Percentiles rank a stretch among this genome's conserved stretches.
Conservation (phyloP, 2,888 invertebrate species). For the Stenotaenia linearis region DNA sequence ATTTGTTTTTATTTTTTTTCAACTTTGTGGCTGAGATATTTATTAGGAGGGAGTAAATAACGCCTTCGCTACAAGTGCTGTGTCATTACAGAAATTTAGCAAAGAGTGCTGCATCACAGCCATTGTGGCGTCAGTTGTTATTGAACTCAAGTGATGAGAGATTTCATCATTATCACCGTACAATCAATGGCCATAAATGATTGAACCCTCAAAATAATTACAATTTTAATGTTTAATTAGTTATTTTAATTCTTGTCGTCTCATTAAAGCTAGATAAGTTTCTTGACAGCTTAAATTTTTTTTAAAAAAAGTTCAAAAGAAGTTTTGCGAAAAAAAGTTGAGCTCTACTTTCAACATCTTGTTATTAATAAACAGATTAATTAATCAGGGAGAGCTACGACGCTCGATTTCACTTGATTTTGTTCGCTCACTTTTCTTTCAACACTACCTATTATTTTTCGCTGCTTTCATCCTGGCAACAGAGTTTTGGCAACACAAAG, state of each 20-base stretch:
- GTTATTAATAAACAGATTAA: neutral
- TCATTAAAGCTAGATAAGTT: neutral
- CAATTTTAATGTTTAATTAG: neutral
- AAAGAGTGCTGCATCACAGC: neutral
- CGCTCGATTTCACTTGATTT: neutral
- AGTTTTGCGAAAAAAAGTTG: neutral
- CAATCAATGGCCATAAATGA: too few species aligned
- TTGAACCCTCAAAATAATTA: too few species aligned
- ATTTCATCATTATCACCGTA: neutral
- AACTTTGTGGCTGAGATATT: neutral
- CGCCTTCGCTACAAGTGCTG: neutral
- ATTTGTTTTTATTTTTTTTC: neutral
- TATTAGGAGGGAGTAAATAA: neutral
- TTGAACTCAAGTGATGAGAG: neutral
- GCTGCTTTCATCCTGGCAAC: neutral
- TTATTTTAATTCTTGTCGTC: neutral
- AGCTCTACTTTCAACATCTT: neutral
- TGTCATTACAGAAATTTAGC: neutral
- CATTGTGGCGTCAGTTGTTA: neutral
- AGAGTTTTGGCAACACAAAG: neutral
- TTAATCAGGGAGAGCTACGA: neutral
- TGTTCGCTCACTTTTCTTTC: neutral
- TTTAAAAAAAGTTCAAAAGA: neutral
- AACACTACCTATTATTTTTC: neutral
- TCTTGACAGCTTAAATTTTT: neutral